Evolutionary conservation across 1,140 invertebrate genomes (phyloP), one percentile per base, ranked within the genome.

Genomic region (Vollenhovia emeryi): DNA sequence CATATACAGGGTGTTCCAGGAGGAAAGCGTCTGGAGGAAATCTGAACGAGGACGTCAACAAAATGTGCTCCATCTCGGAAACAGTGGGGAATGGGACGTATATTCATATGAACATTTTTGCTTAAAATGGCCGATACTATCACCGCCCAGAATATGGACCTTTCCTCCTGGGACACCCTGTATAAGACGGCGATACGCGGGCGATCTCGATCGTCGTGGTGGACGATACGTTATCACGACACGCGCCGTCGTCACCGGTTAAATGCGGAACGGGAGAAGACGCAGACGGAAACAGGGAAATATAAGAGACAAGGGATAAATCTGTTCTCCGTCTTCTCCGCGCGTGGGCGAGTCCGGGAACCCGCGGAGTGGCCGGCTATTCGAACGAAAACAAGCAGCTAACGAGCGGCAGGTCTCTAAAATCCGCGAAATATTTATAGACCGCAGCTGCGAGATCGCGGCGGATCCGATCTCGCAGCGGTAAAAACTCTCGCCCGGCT

Each of bases 341-440:
- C 2, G 50, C 52, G 78, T 82, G 52, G 66, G 36, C 50, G 66
- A 36, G 57, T 78, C 59, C 75, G 73, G 18, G 73, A 79, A 79
- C 13, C 30, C 7, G 27, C 60, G 74, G 24, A 33, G 33, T 71
- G 36, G 36, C 45, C 40, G 59, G 36, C n/a, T 33, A 36, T 33
- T 27, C 36, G 66, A 82, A 71, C 8, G 59, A 82, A 82, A 73
- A 69, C 64, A 80, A 82, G 50, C 78, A 27, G 76, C 68, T 79
- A 79, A 68, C 60, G 33, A 68, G 40, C 60, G 59, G 40, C 11
- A 30, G 60, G 30, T 15, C 62, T 68, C 43, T 68, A 45, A 82
- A 59, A 82, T 82, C 40, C 64, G 50, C 66, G 27, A 82, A 73
- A 82, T 82, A 73, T 82, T 82, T 82, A 73, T 82, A 82, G 78